A percentile compares a stretch with the other conserved stretches of the same genome.
These are phyloP conservation scores for Monochamus saltuarius DNA, from an alignment of 1,140 invertebrate species.

Conservation along the genomic window DNA sequence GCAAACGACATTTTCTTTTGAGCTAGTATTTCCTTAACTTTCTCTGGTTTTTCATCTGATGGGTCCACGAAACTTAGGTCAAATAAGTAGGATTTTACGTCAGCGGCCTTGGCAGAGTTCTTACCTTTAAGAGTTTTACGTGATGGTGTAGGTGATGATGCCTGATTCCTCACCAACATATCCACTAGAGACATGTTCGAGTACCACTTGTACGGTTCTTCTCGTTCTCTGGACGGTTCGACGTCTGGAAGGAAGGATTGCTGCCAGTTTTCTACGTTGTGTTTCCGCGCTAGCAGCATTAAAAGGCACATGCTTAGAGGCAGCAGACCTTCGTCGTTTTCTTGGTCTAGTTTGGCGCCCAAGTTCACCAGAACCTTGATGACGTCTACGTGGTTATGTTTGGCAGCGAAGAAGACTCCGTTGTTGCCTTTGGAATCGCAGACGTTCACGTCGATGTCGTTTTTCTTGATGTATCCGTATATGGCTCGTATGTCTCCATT, in stretches of 20 bases:
- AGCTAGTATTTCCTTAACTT: background rate
- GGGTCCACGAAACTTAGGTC: background rate
- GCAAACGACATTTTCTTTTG: too few species aligned
- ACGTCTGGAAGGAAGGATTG: slow-evolving; percentile 48
- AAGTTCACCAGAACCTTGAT: slow-evolving; percentile 50
- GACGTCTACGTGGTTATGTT: slow-evolving; percentile 42
- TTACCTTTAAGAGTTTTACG: too few species aligned
- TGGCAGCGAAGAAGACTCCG: slow-evolving; percentile 55
- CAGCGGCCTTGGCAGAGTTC: background rate
- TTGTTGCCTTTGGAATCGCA: slow-evolving; percentile 55
- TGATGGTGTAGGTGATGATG: background rate
- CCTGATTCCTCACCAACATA: background rate
- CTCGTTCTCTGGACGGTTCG: slow-evolving; percentile 34
- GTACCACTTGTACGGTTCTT: slow-evolving; percentile 48
- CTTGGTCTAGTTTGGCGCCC: slow-evolving; percentile 53
- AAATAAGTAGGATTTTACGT: background rate
- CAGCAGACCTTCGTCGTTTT: slow-evolving; percentile 57
- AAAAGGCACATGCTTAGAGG: slow-evolving; percentile 52
- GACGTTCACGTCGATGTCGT: slow-evolving; percentile 52
- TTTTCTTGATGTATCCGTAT: slow-evolving; percentile 48
- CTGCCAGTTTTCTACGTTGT: slow-evolving; percentile 48
- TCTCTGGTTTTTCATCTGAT: background rate
- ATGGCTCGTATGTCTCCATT: slow-evolving; percentile 48
- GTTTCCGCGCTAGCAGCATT: slow-evolving; percentile 46
- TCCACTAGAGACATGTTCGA: slow-evolving; percentile 26